A percentile compares a stretch with the other conserved stretches of the same genome.
Evolutionary conservation across 2,888 invertebrate species (phyloP).

Genomic region (Rotaria magnacalcarata): DNA sequence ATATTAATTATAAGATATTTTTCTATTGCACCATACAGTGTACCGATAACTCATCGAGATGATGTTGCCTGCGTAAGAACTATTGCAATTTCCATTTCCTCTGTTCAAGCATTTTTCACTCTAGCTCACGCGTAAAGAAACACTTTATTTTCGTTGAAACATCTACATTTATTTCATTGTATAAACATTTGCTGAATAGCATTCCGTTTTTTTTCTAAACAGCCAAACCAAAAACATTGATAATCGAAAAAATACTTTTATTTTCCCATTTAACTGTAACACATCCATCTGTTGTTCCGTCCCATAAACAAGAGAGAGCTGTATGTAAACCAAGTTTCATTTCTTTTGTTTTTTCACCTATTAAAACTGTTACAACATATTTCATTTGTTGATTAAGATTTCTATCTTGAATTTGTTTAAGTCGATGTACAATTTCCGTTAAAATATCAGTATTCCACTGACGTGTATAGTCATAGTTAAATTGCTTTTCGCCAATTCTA

Average conservation of each 20-base stretch:
- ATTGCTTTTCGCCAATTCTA: neutral
- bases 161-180: too few species aligned
- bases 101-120: too few species aligned
- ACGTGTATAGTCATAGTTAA: neutral
- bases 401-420: neutral
- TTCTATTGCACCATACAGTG: too few species aligned
- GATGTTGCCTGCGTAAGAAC: too few species aligned
- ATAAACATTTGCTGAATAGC: too few species aligned
- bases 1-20: too few species aligned
- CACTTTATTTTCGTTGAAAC: too few species aligned
- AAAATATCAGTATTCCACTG: slow-evolving; percentile 30
- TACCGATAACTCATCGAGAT: too few species aligned
- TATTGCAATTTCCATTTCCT: too few species aligned
- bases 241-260: neutral
- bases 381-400: neutral
- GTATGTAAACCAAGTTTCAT: neutral
- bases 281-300: neutral
- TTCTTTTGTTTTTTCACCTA: neutral
- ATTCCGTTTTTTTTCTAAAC: neutral
- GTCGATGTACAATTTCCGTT: neutral
- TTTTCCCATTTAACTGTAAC: slow-evolving; percentile 30
- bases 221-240: slow-evolving; percentile 30
- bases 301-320: neutral
- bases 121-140: too few species aligned
- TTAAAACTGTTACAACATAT: slow-evolving; percentile 11